Evolutionary conservation across 2,113 vertebrate species (phyloP).

Genomic region (Anguilla rostrata): DNA sequence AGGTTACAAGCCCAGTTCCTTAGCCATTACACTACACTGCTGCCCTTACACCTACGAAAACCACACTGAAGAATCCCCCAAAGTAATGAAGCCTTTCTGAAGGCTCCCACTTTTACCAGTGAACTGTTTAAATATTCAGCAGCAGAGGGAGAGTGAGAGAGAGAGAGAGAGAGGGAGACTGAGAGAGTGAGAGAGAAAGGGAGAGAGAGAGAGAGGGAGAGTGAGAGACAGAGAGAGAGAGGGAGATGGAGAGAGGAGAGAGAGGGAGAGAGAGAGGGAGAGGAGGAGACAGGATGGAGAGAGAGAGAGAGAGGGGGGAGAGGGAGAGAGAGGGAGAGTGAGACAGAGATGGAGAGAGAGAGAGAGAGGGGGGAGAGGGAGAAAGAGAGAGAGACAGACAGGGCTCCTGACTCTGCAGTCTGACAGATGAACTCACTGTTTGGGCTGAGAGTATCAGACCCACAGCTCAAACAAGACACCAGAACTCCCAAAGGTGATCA

Average conservation of each 20-base stretch:
- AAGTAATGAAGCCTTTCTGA: not conserved
- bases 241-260: no score
- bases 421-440: constrained; percentile 51
- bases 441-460: constrained; percentile 56
- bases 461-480: constrained; percentile 53
- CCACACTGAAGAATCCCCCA: no score
- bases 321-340: constrained; percentile 18
- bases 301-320: no score
- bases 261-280: no score
- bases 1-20: no score
- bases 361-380: no score
- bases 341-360: constrained; percentile 6
- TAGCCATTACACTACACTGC: no score
- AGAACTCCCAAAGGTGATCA: constrained; percentile 42
- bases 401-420: constrained; percentile 42
- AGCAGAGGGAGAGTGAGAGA: not conserved
- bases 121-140: constrained; percentile 60
- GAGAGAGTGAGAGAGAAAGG: not conserved
- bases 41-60: no score
- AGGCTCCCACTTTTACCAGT: constrained; percentile 23
- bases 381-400: constrained; percentile 29
- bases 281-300: constrained; percentile 23
- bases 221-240: no score
- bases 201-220: no score
- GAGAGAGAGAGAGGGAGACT: not conserved